These are phyloP conservation scores for Oriolus oriolus DNA, from an alignment of 2,113 vertebrate species.

Conservation along the genomic window DNA sequence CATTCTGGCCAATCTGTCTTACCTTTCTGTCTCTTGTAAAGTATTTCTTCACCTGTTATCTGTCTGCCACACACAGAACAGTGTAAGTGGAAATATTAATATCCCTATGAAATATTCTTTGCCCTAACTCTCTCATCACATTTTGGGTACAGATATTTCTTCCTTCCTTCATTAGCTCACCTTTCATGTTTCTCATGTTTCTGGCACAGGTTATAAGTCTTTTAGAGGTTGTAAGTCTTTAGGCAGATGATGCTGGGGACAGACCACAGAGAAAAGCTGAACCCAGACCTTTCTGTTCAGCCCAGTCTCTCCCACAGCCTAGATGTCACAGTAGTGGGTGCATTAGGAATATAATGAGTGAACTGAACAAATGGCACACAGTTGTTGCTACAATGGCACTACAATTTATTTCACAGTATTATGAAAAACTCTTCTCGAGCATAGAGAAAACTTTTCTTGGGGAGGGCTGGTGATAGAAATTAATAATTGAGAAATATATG, in stretches of 20 bases:
- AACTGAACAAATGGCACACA: background rate
- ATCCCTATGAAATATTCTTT: background rate
- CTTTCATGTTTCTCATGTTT: conserved; percentile 7
- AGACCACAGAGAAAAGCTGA: background rate
- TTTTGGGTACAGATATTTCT: background rate
- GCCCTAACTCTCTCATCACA: background rate
- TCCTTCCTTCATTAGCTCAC: background rate
- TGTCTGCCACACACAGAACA: background rate
- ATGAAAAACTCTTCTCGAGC: background rate
- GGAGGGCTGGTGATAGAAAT: background rate
- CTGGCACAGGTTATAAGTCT: background rate
- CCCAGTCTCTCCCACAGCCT: background rate
- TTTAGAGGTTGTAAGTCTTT: background rate
- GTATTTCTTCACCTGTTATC: background rate
- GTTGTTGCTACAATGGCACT: background rate
- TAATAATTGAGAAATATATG: background rate
- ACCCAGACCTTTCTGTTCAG: background rate
- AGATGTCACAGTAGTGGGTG: background rate
- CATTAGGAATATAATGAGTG: background rate
- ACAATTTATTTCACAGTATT: background rate
- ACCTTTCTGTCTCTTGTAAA: conserved; percentile 1
- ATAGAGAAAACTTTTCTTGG: background rate
- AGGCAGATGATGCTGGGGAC: background rate
- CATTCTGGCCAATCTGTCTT: conserved; percentile 17
- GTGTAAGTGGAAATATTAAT: conserved; percentile 21